Percentiles rank a stretch among this genome's conserved stretches.
phyloP scores from a whole-genome alignment of 2,113 vertebrate genomes.

The Myxocyprinus asiaticus region DNA sequence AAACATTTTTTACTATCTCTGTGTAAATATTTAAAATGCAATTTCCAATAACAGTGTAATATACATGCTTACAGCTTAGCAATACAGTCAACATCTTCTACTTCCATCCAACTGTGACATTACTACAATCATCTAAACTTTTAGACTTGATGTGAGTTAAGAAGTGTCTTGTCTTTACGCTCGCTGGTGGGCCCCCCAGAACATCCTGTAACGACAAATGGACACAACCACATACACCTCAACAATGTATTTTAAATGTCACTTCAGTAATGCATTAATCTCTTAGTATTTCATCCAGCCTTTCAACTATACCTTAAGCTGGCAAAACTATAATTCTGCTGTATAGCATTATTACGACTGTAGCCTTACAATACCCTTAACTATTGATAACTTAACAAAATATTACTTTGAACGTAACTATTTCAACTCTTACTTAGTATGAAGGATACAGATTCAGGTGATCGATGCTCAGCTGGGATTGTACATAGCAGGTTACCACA shows the following conservation, averaged over 20 bases:
- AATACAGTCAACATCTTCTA: not conserved
- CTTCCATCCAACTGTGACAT: not conserved
- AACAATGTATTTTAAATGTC: not conserved
- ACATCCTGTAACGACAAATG: not conserved
- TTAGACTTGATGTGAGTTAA: not conserved
- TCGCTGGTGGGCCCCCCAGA: not conserved
- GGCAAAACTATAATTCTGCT: not conserved
- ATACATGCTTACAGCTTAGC: not conserved
- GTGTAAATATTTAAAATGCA: not conserved
- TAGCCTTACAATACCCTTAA: not conserved
- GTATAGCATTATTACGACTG: not conserved
- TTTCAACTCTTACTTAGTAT: not conserved
- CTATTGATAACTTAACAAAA: not conserved
- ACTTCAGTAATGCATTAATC: not conserved
- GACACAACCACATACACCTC: conserved; percentile 2
- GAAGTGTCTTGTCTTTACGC: not conserved
- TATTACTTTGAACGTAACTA: not conserved
- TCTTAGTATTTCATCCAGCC: not conserved
- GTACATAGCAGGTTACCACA: not conserved
- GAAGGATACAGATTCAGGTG: not conserved
- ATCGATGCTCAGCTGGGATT: not conserved
- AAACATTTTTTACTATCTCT: not conserved
- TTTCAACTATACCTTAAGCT: not conserved
- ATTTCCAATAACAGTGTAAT: not conserved
- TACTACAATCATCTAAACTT: not conserved